phyloP scores from a whole-genome alignment of 2,888 invertebrate genomes.

The Steinernema hermaphroditum region DNA sequence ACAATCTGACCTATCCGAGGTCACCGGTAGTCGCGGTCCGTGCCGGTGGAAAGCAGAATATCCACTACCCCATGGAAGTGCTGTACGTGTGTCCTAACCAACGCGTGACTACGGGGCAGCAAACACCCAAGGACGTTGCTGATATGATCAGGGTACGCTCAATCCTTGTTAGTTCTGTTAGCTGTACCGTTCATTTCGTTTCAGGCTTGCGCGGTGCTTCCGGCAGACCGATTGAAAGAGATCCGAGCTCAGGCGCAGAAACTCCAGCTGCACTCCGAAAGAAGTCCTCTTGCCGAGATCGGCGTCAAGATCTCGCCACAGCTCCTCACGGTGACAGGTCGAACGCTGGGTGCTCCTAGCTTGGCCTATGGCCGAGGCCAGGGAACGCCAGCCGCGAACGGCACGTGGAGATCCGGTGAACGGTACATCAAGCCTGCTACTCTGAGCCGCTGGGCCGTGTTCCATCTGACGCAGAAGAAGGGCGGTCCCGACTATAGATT shows the following conservation, averaged over 20 bases:
- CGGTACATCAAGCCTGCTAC: too few species aligned
- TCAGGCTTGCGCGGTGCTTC: neutral
- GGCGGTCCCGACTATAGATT: neutral
- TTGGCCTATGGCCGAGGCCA: too few species aligned
- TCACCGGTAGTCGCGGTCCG: slow-evolving; percentile 41
- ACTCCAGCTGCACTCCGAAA: neutral
- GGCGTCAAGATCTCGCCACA: too few species aligned
- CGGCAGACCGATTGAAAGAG: neutral
- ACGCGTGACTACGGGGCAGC: slow-evolving; percentile 48
- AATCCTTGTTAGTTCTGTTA: neutral
- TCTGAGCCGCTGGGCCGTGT: too few species aligned
- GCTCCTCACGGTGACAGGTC: too few species aligned
- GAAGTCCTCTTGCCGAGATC: neutral
- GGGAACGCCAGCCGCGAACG: too few species aligned
- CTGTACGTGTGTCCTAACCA: slow-evolving; percentile 44
- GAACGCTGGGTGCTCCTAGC: too few species aligned
- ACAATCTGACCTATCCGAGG: slow-evolving; percentile 33
- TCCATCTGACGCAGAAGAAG: too few species aligned
- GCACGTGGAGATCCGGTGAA: too few species aligned
- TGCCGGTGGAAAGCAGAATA: slow-evolving; percentile 32
- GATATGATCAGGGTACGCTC: slow-evolving; percentile 41
- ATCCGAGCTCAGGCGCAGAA: neutral
- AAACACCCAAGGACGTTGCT: slow-evolving; percentile 40
- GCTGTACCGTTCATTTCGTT: neutral
- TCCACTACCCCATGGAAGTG: slow-evolving; percentile 47